Conservation (phyloP, 2,888 invertebrate genomes). For the Helicoverpa assulta region DNA sequence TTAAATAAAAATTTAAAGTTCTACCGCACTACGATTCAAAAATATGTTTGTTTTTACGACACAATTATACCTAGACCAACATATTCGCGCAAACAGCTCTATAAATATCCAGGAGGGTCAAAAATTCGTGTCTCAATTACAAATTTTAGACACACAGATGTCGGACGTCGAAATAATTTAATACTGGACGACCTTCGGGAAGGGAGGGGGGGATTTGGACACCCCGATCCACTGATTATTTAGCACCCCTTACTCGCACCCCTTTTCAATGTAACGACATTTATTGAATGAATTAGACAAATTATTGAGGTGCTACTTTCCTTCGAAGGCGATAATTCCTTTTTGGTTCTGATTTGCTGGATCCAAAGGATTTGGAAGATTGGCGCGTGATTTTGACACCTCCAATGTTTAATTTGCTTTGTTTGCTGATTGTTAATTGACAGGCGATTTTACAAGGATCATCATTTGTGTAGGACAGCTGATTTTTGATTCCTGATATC, state of each 20-base stretch:
- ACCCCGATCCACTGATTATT: constrained; percentile 56
- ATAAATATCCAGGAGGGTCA: constrained; percentile 35
- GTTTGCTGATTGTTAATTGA: constrained; percentile 16
- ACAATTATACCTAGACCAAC: background rate
- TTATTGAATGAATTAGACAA: constrained; percentile 59
- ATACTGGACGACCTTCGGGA: constrained; percentile 53
- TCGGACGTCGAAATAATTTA: constrained; percentile 57
- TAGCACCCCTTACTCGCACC: constrained; percentile 56
- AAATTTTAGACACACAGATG: constrained; percentile 60
- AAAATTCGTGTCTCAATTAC: constrained; percentile 57
- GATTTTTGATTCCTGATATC: background rate
- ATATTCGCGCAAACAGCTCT: constrained; percentile 19
- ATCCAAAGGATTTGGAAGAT: background rate
- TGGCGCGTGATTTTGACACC: background rate
- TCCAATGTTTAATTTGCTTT: constrained; percentile 16
- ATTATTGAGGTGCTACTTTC: constrained; percentile 42
- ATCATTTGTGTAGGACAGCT: constrained; percentile 2
- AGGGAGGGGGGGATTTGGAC: constrained; percentile 31
- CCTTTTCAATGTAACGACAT: constrained; percentile 57
- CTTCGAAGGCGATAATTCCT: constrained; percentile 11
- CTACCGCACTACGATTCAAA: background rate
- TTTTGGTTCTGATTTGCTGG: background rate
- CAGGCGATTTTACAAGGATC: background rate
- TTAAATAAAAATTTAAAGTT: background rate
- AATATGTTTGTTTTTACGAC: too few relatives aligned